Conservation (phyloP, 2,888 invertebrate species). For the Octodonta nipae region DNA sequence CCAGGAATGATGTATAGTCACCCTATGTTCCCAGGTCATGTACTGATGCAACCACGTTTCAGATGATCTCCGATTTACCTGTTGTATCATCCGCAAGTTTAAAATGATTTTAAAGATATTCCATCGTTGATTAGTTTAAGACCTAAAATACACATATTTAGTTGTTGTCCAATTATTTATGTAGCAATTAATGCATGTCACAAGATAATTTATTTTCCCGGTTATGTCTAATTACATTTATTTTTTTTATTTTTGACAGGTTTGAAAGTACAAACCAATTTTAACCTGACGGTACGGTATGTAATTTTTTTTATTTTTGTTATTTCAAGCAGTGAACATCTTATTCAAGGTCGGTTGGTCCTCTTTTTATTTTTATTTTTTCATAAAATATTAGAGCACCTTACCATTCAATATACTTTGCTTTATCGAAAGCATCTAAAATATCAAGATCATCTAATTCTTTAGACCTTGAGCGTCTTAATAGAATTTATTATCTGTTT, state of each 20-base stretch:
- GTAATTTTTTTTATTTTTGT: slow-evolving; percentile 8
- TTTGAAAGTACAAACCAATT: slow-evolving; percentile 21
- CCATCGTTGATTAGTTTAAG: no score
- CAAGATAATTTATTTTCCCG: no score
- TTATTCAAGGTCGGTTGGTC: neutral
- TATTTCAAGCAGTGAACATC: neutral
- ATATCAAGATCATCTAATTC: no score
- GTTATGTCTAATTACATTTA: no score
- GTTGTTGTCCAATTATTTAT: no score
- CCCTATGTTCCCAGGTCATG: slow-evolving; percentile 36
- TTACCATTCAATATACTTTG: no score
- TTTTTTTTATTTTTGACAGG: slow-evolving; percentile 31
- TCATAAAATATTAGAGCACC: slow-evolving; percentile 8
- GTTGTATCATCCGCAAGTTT: slow-evolving; percentile 38
- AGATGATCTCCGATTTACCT: slow-evolving; percentile 65
- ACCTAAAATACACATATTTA: no score
- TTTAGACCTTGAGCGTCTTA: no score
- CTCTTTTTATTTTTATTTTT: slow-evolving; percentile 1
- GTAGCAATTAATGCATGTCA: no score
- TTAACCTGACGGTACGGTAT: slow-evolving; percentile 15
- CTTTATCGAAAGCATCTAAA: no score
- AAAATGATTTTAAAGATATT: slow-evolving; percentile 4
- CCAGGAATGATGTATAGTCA: slow-evolving; percentile 36
- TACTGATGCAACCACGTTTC: slow-evolving; percentile 70
- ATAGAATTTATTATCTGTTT: no score